A percentile compares a stretch with the other conserved stretches of the same genome.
These are phyloP conservation scores for Chiridota heheva DNA, from an alignment of 35 echinoderm and acorn worm species.

Conservation along the genomic window DNA sequence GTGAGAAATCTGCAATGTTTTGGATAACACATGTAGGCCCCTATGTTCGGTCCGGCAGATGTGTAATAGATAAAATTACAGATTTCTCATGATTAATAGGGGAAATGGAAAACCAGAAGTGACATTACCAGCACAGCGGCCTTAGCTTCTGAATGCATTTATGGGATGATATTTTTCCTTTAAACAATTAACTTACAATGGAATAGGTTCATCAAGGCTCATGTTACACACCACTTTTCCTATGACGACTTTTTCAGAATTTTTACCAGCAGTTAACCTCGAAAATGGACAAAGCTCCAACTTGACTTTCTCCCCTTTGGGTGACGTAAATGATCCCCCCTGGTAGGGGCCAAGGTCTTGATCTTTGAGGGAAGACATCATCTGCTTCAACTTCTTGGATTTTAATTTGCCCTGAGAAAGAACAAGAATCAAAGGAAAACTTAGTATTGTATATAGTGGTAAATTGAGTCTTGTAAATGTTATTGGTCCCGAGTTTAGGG, in stretches of 20 bases:
- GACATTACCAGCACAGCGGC: too few relatives aligned
- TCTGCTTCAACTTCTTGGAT: constrained; percentile 78
- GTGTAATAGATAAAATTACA: too few relatives aligned
- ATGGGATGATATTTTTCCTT: too few relatives aligned
- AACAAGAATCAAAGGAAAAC: not conserved
- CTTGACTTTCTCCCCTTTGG: constrained; percentile 80
- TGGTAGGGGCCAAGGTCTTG: constrained; percentile 81
- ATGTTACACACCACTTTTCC: constrained; percentile 99
- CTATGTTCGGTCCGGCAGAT: too few relatives aligned
- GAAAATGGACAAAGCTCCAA: constrained; percentile 52
- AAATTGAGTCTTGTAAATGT: not conserved
- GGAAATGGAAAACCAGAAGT: too few relatives aligned
- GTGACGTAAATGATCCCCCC: constrained; percentile 76
- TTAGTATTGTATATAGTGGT: not conserved
- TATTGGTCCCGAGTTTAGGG: too few relatives aligned
- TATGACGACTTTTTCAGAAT: constrained; percentile 81
- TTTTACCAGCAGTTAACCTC: constrained; percentile 55
- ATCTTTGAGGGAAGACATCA: constrained; percentile 77
- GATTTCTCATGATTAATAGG: too few relatives aligned
- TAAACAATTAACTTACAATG: constrained; percentile 76
- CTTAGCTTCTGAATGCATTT: too few relatives aligned
- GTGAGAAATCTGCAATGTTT: too few relatives aligned
- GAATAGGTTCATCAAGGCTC: constrained; percentile 83
- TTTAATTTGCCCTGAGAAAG: constrained; percentile 84
- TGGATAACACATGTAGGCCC: too few relatives aligned